These are phyloP conservation scores for Pogonognathellus flavescens DNA, from an alignment of 1,140 invertebrate genomes.

Conservation along the genomic window DNA sequence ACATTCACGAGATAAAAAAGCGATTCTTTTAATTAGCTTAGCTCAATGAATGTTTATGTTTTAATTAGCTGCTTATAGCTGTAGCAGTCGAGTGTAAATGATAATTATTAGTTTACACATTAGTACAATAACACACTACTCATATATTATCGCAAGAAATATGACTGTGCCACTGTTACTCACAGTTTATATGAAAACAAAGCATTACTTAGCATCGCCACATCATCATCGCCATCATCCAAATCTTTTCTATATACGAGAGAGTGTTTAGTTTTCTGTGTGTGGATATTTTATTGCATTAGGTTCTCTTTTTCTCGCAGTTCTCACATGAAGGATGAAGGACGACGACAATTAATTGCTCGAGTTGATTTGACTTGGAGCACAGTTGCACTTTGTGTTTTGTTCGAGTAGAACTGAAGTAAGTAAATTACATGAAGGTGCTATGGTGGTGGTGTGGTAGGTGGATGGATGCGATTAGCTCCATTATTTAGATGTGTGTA, in stretches of 20 bases:
- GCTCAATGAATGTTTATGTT: slow-evolving; percentile 44
- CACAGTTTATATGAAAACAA: no score
- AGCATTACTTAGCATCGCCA: no score
- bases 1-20: slow-evolving; percentile 5
- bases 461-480: no score
- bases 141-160: no score
- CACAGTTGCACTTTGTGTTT: background rate
- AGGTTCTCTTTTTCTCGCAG: background rate
- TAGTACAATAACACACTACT: no score
- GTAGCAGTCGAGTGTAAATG: background rate
- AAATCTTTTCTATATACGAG: no score
- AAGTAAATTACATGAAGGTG: background rate
- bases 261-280: no score
- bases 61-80: slow-evolving; percentile 8
- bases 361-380: slow-evolving; percentile 4
- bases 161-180: no score
- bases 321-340: slow-evolving; percentile 3
- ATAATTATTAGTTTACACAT: slow-evolving; percentile 2
- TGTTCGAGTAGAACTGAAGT: background rate
- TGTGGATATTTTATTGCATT: background rate
- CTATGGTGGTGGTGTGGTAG: no score
- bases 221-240: no score
- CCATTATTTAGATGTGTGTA: no score
- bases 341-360: slow-evolving; percentile 32
- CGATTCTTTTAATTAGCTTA: slow-evolving; percentile 2